phyloP scores from a whole-genome alignment of 2,113 vertebrate species.

The Gambusia affinis region DNA sequence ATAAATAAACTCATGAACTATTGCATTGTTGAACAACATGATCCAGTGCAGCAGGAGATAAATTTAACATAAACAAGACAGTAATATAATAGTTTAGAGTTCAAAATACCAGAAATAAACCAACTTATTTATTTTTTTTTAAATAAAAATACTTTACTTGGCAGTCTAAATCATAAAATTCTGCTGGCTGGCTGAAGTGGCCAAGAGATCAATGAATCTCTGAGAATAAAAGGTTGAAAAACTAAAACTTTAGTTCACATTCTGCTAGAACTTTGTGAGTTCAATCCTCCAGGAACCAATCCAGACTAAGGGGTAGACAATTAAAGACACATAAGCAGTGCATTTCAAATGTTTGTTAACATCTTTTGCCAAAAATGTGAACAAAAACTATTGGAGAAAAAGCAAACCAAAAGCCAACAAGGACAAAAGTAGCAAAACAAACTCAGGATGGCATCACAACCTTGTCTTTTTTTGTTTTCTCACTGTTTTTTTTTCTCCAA shows the following conservation, averaged over 20 bases:
- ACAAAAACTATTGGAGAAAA: background rate
- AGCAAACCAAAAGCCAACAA: constrained; percentile 25
- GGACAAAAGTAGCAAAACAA: constrained; percentile 21
- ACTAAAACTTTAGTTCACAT: no score
- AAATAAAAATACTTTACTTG: no score
- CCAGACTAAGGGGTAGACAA: background rate
- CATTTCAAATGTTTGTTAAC: no score
- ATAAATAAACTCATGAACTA: no score
- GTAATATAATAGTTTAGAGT: no score
- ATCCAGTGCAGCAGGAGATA: no score
- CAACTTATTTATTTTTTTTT: no score
- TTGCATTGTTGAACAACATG: no score
- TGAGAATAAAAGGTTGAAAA: background rate
- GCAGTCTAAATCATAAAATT: no score
- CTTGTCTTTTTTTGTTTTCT: constrained; percentile 2
- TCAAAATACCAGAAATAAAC: no score
- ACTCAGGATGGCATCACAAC: constrained; percentile 11
- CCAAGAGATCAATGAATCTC: background rate
- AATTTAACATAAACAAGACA: no score
- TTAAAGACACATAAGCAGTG: background rate
- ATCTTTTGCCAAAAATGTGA: background rate
- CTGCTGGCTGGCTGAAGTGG: no score
- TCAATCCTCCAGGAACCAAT: background rate
- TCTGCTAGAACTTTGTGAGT: background rate
- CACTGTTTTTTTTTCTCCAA: constrained; percentile 27